phyloP scores from a whole-genome alignment of 2,113 vertebrate genomes.

The Sinosuthora webbiana region DNA sequence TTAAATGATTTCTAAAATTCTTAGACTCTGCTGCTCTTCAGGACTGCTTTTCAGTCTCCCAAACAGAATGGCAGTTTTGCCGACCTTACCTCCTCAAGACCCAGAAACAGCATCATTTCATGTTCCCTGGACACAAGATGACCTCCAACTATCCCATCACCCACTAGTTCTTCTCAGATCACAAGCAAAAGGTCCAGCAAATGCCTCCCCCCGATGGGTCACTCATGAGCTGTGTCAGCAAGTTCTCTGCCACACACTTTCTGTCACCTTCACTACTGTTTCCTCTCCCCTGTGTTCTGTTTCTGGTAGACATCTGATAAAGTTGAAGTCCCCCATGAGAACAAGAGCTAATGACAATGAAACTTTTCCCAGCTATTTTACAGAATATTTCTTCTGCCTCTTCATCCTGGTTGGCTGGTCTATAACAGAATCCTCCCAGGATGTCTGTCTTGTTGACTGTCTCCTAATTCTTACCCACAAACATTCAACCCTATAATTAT shows the following conservation, averaged over 20 bases:
- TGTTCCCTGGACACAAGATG: neutral
- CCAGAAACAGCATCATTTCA: neutral
- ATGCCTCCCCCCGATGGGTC: too few relatives aligned
- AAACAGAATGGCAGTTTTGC: neutral
- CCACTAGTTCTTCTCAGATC: neutral
- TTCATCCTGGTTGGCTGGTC: neutral
- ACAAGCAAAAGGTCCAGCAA: neutral
- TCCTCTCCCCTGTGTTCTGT: neutral
- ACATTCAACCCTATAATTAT: neutral
- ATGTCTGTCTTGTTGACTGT: accelerated
- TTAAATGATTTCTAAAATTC: neutral
- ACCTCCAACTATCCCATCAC: neutral
- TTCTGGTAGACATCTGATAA: neutral
- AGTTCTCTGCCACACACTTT: neutral
- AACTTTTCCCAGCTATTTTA: neutral
- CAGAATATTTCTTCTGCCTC: neutral
- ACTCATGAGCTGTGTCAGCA: neutral
- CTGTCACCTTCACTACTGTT: neutral
- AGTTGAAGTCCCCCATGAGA: neutral
- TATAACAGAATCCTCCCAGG: neutral
- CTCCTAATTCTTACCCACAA: neutral
- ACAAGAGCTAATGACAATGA: neutral
- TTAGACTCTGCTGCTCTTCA: neutral
- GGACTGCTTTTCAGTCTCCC: neutral
- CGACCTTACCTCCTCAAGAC: neutral